phyloP scores from a whole-genome alignment of 2,113 vertebrate genomes.

The Aldabrachelys gigantea region DNA sequence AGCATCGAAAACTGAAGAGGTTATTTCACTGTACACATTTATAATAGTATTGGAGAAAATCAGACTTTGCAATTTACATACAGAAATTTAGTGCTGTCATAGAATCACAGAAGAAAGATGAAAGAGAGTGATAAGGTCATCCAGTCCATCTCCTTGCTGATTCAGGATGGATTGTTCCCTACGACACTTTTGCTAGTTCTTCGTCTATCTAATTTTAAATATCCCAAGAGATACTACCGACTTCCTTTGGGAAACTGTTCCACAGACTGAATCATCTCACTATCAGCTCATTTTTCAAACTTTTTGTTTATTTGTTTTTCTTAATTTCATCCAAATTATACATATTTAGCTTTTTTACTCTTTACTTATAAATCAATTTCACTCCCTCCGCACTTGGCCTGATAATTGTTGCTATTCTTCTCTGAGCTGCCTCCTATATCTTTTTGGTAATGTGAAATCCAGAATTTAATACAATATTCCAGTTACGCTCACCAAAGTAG shows the following conservation, averaged over 20 bases:
- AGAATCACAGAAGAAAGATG: not conserved
- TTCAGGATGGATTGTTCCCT: not conserved
- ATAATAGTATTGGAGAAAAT: not conserved
- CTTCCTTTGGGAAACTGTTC: not conserved
- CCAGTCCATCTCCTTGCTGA: not conserved
- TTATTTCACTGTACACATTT: not conserved
- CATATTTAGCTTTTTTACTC: not conserved
- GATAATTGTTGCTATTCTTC: slow-evolving; percentile 26
- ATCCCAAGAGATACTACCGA: not conserved
- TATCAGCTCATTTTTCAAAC: not conserved
- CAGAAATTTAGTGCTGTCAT: not conserved
- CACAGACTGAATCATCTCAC: not conserved
- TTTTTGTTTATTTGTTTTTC: not conserved
- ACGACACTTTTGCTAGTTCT: not conserved
- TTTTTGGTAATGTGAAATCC: slow-evolving; percentile 43
- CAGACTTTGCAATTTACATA: not conserved
- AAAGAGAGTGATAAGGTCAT: not conserved
- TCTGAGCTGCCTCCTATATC: slow-evolving; percentile 14
- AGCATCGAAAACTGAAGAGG: not conserved
- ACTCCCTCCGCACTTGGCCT: not conserved
- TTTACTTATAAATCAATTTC: slow-evolving; percentile 11
- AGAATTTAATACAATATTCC: slow-evolving; percentile 37
- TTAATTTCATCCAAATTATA: not conserved
- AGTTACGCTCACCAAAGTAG: not conserved
- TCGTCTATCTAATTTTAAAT: not conserved